Conservation (phyloP, 2,888 invertebrate genomes). For the Idaea dimidiata region DNA sequence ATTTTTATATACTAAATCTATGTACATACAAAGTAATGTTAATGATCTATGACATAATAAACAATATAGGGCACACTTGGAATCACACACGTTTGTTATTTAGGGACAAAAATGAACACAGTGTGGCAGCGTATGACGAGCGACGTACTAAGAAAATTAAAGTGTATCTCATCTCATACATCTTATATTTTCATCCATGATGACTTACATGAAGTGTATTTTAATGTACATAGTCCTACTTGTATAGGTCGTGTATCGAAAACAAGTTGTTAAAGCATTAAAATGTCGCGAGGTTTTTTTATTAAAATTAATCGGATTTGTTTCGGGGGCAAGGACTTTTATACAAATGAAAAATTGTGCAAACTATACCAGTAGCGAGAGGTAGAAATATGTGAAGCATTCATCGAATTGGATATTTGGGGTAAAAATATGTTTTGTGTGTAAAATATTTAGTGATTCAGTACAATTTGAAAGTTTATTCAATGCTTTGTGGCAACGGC, state of each 20-base stretch:
- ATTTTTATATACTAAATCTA: slow-evolving; percentile 26
- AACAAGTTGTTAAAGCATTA: not conserved
- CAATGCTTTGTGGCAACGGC: not conserved
- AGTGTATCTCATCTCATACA: not conserved
- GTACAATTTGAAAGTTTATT: not conserved
- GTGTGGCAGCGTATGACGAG: slow-evolving; percentile 78
- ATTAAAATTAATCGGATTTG: not conserved
- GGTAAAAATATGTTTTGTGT: not conserved
- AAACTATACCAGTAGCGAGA: not conserved
- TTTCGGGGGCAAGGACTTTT: not conserved
- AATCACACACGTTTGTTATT: slow-evolving; percentile 56
- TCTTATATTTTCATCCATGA: not conserved
- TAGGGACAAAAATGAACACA: slow-evolving; percentile 61
- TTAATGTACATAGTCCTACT: not conserved
- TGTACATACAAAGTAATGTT: slow-evolving; percentile 29
- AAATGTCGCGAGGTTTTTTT: not conserved
- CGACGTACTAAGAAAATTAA: slow-evolving; percentile 45
- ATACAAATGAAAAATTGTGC: not conserved
- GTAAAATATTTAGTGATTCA: not conserved
- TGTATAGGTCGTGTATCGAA: not conserved
- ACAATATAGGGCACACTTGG: slow-evolving; percentile 37
- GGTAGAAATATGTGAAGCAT: not conserved
- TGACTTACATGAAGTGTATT: not conserved
- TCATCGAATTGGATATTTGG: not conserved
- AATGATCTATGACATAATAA: slow-evolving; percentile 22